Evolutionary conservation across 2,113 vertebrate genomes (phyloP).

Genomic region (Brienomyrus brachyistius): DNA sequence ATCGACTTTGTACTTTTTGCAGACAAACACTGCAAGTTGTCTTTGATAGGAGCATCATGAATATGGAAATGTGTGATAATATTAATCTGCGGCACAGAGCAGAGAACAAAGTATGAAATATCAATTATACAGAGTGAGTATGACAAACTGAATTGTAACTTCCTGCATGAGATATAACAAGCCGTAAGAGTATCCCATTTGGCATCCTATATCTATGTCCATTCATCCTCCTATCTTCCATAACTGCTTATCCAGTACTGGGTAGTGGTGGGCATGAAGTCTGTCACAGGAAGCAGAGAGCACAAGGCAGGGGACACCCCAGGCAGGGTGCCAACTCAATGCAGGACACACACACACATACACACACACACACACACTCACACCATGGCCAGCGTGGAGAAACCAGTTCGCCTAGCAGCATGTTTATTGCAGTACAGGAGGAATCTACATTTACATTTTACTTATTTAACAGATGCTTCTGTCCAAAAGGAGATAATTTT

Average conservation of each 20-base stretch:
- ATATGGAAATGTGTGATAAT: constrained; percentile 10
- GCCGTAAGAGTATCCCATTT: neutral
- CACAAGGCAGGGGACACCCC: neutral
- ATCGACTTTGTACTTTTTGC: constrained; percentile 12
- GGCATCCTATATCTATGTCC: neutral
- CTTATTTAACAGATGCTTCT: neutral
- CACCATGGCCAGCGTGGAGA: neutral
- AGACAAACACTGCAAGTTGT: constrained; percentile 10
- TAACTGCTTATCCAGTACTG: neutral
- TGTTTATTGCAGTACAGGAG: neutral
- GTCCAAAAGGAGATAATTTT: neutral
- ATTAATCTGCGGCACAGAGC: neutral
- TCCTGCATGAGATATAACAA: neutral
- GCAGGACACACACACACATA: neutral
- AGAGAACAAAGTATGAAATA: constrained; percentile 15
- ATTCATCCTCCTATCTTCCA: neutral
- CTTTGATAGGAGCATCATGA: constrained; percentile 17
- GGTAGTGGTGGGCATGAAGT: neutral
- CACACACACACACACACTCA: neutral
- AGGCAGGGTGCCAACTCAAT: neutral
- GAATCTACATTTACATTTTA: neutral
- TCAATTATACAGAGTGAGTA: constrained; percentile 13
- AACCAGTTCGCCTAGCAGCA: neutral
- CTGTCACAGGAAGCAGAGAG: neutral
- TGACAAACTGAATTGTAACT: constrained; percentile 1